Conservation (phyloP, 2,113 vertebrate species). For the Enhydra lutris region DNA sequence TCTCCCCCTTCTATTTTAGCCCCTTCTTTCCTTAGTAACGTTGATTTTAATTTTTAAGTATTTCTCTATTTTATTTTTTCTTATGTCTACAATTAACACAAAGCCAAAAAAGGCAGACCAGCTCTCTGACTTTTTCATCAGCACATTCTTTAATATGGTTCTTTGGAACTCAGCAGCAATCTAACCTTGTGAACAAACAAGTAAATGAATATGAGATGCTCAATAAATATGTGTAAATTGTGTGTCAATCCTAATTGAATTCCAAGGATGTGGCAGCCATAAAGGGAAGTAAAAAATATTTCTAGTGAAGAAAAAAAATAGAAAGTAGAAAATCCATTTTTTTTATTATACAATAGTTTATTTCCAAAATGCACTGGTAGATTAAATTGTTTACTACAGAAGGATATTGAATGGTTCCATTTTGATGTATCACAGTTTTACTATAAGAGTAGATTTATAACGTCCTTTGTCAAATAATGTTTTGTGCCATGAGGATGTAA, state of each 20-base stretch:
- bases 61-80: neutral
- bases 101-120: neutral
- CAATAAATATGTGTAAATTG: neutral
- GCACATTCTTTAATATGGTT: neutral
- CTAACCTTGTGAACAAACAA: neutral
- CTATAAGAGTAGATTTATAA: constrained; percentile 45
- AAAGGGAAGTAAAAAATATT: neutral
- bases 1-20: neutral
- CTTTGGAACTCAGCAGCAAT: neutral
- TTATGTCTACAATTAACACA: neutral
- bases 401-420: neutral
- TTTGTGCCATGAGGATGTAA: neutral
- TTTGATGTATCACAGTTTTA: neutral
- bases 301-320: neutral
- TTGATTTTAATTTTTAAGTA: constrained; percentile 11
- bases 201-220: neutral
- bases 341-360: neutral
- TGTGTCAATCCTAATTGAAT: neutral
- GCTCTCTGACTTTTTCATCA: neutral
- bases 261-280: neutral
- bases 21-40: neutral
- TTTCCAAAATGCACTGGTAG: constrained; percentile 7
- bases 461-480: constrained; percentile 20
- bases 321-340: neutral
- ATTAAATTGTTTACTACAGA: neutral